These are phyloP conservation scores for Papilio polyxenes DNA, from an alignment of 1,140 invertebrate genomes.

Conservation along the genomic window DNA sequence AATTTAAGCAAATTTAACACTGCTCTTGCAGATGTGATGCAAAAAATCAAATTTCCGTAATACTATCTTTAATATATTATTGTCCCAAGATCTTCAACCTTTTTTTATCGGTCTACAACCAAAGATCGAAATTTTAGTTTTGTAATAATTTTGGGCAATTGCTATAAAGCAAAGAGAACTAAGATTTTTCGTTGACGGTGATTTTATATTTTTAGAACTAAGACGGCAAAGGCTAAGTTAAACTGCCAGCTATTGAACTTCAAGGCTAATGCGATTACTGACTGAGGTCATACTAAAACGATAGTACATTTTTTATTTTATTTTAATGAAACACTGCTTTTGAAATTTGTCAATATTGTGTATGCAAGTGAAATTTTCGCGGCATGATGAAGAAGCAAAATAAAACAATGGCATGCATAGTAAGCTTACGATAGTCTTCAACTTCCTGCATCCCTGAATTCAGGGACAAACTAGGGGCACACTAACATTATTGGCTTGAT, in stretches of 20 bases:
- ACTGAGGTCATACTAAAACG: constrained; percentile 24
- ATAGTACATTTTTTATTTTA: constrained; percentile 21
- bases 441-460: no score
- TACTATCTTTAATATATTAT: no score
- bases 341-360: background rate
- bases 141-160: background rate
- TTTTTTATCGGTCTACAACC: background rate
- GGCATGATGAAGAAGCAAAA: no score
- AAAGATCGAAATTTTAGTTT: background rate
- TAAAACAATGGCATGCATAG: no score
- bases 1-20: no score
- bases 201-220: constrained; percentile 31
- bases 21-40: no score
- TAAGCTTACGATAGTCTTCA: no score
- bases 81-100: background rate
- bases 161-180: background rate
- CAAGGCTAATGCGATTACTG: constrained; percentile 32
- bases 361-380: background rate
- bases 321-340: background rate
- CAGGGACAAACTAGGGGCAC: no score
- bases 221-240: constrained; percentile 25
- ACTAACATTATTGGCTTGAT: no score
- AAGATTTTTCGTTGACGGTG: constrained; percentile 14
- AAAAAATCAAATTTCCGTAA: no score
- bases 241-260: constrained; percentile 34